Evolutionary conservation across 1,140 invertebrate genomes (phyloP), one percentile per base, ranked within the genome.

Genomic region (Colletes latitarsis): DNA sequence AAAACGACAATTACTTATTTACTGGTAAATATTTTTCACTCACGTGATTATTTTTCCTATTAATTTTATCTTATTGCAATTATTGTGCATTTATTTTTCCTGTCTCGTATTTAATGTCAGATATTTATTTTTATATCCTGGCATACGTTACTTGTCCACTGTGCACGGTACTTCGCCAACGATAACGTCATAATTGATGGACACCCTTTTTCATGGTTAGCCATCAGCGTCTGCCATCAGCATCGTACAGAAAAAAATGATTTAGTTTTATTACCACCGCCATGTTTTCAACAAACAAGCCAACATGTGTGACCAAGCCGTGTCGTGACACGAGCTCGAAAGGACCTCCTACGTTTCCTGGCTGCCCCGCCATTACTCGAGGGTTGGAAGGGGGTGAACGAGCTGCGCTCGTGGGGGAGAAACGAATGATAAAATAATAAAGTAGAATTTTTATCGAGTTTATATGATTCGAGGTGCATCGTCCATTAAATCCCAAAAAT

Each of bases 361-460:
- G 19, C 57, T 57, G 63, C 67, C 71, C 71, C 21, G 21, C 63
- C 72, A 74, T 69, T 55, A 69, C 39, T n/a, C 1, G 14, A 41
- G n/a, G 60, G 82, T 53, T 57, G 30, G 46, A 76, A 46, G 39
- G n/a, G n/a, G 55, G 19, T n/a, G n/a, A n/a, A 15, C 52, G 68
- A 77, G 43, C 46, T 55, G 30, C 52, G 66, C 19, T 52, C 57
- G 70, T 57, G 75, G 21, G 68, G 30, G 70, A 57, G 46, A 75
- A 69, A 62, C 75, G 41, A 77, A 83, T 68, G 85, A 89, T 82
- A 76, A 87, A 88, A 85, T 88, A 83, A 87, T 62, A 76, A 77
- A 63, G 60, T 57, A 70, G 15, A 49, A 10, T 49, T 46, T 46
- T 46, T 46, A 46, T 9, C 43, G 30, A 0, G 30, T 30, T 30